Conservation (phyloP, 2,113 vertebrate species). For the Tyrannus savana region DNA sequence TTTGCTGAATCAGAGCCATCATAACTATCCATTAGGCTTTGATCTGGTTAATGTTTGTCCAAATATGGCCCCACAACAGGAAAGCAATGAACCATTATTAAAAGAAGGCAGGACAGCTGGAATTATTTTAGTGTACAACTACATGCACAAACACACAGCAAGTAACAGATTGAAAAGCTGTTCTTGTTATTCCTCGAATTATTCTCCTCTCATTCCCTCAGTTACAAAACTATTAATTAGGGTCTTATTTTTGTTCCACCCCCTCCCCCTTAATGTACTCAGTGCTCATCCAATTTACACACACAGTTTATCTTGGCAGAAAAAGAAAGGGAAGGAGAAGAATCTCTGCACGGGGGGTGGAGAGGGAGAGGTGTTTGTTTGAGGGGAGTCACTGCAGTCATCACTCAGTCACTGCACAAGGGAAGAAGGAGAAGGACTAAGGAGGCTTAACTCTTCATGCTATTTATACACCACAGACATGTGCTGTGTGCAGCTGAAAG, state of each 20-base stretch:
- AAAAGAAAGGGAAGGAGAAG: slow-evolving; percentile 46
- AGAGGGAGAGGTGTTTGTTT: slow-evolving; percentile 48
- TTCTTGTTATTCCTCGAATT: not conserved
- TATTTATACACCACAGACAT: not conserved
- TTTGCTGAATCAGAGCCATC: slow-evolving; percentile 67
- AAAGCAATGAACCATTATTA: slow-evolving; percentile 63
- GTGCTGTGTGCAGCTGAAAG: not conserved
- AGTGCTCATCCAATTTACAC: slow-evolving; percentile 31
- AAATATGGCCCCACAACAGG: slow-evolving; percentile 48
- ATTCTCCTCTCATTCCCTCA: not conserved
- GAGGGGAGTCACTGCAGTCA: slow-evolving; percentile 41
- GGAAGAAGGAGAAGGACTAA: not conserved
- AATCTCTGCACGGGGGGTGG: not conserved
- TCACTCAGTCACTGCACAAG: slow-evolving; percentile 2
- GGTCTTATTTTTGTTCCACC: not conserved
- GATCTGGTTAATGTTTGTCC: slow-evolving; percentile 72
- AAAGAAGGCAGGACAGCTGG: slow-evolving; percentile 65
- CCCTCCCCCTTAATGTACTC: not conserved
- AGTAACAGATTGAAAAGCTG: slow-evolving; percentile 2
- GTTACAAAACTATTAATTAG: slow-evolving; percentile 21
- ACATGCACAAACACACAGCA: slow-evolving; percentile 46
- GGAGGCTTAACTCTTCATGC: slow-evolving; percentile 31
- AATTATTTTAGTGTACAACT: slow-evolving; percentile 54
- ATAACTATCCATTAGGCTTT: slow-evolving; percentile 67
- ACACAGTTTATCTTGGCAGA: slow-evolving; percentile 47